Conservation (phyloP, 2,797 vertebrate genomes). For the Eulemur albifrons region DNA sequence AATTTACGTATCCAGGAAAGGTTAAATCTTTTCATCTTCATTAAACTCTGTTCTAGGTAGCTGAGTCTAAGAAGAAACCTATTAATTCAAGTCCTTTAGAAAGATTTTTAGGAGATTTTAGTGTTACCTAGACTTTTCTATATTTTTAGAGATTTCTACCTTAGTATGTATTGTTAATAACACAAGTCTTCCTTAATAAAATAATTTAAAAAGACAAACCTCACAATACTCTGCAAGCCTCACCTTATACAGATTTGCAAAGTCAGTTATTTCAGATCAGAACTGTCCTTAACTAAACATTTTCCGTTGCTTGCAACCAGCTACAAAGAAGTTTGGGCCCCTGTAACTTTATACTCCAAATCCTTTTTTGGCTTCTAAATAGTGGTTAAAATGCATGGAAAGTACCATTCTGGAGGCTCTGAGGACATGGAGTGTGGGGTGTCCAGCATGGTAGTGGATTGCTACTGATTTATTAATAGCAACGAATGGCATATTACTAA, state of each 20-base stretch:
- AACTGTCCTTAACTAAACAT: neutral
- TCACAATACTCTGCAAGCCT: neutral
- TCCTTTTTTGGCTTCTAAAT: neutral
- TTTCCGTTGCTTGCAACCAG: conserved; percentile 10
- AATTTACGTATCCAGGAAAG: conserved; percentile 31
- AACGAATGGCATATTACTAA: neutral
- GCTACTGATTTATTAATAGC: neutral
- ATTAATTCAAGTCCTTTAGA: neutral
- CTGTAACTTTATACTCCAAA: neutral
- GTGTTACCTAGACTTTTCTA: neutral
- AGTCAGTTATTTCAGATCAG: neutral
- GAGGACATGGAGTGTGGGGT: neutral
- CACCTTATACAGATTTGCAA: neutral
- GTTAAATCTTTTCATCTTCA: neutral
- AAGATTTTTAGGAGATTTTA: conserved; percentile 12
- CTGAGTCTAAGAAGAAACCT: conserved; percentile 32
- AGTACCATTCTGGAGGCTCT: neutral
- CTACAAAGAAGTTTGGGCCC: neutral
- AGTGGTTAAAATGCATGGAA: neutral
- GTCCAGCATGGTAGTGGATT: neutral
- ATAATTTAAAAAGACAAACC: neutral
- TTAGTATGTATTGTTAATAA: neutral
- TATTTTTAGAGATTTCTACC: conserved; percentile 10
- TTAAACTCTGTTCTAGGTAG: conserved; percentile 13
- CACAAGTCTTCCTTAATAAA: conserved; percentile 23